These are phyloP conservation scores for Clistopyga incitator DNA, from an alignment of 2,888 invertebrate species.

Conservation along the genomic window DNA sequence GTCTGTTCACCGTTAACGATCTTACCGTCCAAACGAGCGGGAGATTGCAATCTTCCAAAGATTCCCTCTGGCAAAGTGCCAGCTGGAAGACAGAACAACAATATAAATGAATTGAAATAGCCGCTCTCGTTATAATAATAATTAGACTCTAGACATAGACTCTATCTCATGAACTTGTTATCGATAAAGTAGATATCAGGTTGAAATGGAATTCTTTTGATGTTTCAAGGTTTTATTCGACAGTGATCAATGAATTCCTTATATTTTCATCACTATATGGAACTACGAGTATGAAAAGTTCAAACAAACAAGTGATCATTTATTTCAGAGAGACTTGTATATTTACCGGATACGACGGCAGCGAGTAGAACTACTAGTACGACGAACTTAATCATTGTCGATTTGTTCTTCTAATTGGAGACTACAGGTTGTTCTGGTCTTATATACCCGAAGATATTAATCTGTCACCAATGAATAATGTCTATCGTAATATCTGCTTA, in stretches of 20 bases:
- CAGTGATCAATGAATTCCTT: not conserved
- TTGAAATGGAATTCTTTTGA: not conserved
- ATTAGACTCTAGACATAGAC: not conserved
- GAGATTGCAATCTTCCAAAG: not conserved
- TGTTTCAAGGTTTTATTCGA: not conserved
- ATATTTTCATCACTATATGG: not conserved
- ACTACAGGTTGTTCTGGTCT: too few relatives aligned
- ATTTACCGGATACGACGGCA: constrained; percentile 14
- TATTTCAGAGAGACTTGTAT: not conserved
- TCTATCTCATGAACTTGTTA: not conserved
- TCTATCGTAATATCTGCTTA: too few relatives aligned
- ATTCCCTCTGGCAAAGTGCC: not conserved
- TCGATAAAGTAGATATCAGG: not conserved
- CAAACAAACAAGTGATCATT: too few relatives aligned
- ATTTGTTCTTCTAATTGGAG: too few relatives aligned
- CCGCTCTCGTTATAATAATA: not conserved
- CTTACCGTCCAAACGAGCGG: not conserved
- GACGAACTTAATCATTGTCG: constrained; percentile 26
- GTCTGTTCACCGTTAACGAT: constrained; percentile 75
- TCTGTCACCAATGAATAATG: too few relatives aligned
- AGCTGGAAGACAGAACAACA: not conserved
- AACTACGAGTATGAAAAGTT: too few relatives aligned
- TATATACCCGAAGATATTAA: too few relatives aligned
- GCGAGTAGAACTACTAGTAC: not conserved
- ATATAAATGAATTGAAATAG: not conserved